These are phyloP conservation scores for Platyrinchus mystaceus DNA, from an alignment of 2,797 vertebrate species.

Conservation along the genomic window DNA sequence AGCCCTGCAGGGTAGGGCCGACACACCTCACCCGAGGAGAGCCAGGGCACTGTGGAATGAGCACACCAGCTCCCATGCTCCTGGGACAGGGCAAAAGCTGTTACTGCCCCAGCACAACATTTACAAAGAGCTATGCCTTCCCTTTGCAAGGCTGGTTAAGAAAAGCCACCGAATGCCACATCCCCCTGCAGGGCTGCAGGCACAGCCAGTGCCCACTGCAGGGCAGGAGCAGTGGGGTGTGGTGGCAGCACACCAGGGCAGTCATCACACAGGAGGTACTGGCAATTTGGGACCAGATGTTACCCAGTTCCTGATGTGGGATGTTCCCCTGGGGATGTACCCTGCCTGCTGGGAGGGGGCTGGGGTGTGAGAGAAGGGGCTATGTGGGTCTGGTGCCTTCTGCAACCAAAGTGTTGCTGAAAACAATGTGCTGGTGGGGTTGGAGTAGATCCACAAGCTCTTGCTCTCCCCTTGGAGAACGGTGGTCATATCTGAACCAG, in stretches of 20 bases:
- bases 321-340: neutral
- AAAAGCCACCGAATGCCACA: fast-evolving
- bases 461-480: neutral
- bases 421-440: neutral
- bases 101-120: fast-evolving
- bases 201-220: neutral
- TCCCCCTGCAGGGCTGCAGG: fast-evolving
- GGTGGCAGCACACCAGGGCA: neutral
- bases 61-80: fast-evolving
- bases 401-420: neutral
- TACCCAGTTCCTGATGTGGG: slow-evolving; percentile 19
- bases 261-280: neutral
- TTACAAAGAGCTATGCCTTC: neutral
- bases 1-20: neutral
- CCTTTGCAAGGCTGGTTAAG: neutral
- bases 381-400: neutral
- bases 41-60: neutral
- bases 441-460: neutral
- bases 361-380: fast-evolving
- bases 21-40: neutral
- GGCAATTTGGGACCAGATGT: neutral
- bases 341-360: neutral
- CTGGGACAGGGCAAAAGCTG: neutral
- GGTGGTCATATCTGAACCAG: neutral
- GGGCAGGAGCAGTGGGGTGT: fast-evolving